Base-by-base conservation (phyloP, 2,113 vertebrate species). In the Brachirus orientalis region DNA sequence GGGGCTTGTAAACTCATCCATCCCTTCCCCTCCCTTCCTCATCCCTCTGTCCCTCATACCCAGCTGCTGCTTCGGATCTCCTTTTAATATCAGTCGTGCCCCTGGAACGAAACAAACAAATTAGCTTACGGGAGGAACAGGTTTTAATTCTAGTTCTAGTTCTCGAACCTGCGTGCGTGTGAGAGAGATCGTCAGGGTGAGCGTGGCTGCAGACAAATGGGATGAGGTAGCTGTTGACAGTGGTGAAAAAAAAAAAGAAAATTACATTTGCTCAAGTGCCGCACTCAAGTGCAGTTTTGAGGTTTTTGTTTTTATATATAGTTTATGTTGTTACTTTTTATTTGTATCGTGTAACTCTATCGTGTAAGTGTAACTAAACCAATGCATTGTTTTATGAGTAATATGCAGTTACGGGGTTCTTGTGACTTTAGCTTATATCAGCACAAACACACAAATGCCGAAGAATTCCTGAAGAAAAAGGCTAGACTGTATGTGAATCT, bases 41-140 rank as follows among this genome's bases (percentile, higher is more conserved):
- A 40, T 36, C 38, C 63, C 72, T 50, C 57, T 55, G 54, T 55
- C 69, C 60, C 18, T 58, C 64, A 33, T 44, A 57, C 78, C 68
- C 73, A 44, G 28, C 53, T 37, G 47, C 61, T 2, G 18, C 22
- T 82, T 73, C 22, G 50, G 69, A 79, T 86, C 82, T 84, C 61
- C 78, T 84, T 79, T 81, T 87, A 85, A 83, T 84, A 83, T 90
- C 86, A 77, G 80, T 57, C 14, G 10, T 47, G 77, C 82, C 73
- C n/a, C 62, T 57, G 48, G 69, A 89, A 86, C 68, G 82, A 88
- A 89, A 89, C 86, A 91, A 91, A 92, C 87, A 92, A 77, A 87
- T 83, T 65, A 81, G 70, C 59, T 71, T 73, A 69, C 50, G 45
- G 69, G 35, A 40, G 69, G 56, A 61, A 52, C 0, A 8, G 2